Percentiles rank a stretch among this genome's conserved stretches.
Conservation (phyloP, 2,888 invertebrate species). For the Drosophila neoperkinsi region DNA sequence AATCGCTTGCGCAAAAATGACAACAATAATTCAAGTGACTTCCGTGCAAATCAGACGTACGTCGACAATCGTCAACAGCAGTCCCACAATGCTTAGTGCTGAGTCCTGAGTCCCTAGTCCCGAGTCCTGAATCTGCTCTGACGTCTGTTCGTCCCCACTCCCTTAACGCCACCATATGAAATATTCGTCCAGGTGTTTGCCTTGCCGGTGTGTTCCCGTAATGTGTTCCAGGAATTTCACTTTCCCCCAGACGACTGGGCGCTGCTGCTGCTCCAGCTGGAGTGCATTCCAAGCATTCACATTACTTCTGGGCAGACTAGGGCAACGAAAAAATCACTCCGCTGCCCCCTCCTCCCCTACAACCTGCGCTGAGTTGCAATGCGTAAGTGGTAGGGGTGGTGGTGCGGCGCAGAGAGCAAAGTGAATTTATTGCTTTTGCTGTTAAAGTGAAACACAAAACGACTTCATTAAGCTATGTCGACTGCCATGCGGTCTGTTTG, state of each 20-base stretch:
- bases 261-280: conserved; percentile 22
- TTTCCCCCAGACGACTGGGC: conserved; percentile 55
- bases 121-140: conserved; percentile 2
- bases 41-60: conserved; percentile 65
- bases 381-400: conserved; percentile 10
- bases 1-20: conserved; percentile 49
- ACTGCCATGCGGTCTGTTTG: conserved; percentile 29
- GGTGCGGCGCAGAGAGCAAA: conserved; percentile 31
- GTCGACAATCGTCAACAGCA: conserved; percentile 37
- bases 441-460: conserved; percentile 77
- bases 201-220: conserved; percentile 23
- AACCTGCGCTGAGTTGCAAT: conserved; percentile 35
- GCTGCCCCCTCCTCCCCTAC: background rate
- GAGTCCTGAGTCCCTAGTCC: background rate
- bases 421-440: conserved; percentile 74
- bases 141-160: conserved; percentile 7
- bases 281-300: conserved; percentile 60
- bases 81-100: background rate
- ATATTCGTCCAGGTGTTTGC: conserved; percentile 55
- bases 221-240: conserved; percentile 69
- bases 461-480: conserved; percentile 80
- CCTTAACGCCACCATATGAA: conserved; percentile 52
- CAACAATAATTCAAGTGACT: conserved; percentile 66
- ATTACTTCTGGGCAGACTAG: conserved; percentile 56
- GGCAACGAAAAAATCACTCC: conserved; percentile 23